Conservation (phyloP, 2,888 invertebrate genomes). For the Eubasilissa splendida region DNA sequence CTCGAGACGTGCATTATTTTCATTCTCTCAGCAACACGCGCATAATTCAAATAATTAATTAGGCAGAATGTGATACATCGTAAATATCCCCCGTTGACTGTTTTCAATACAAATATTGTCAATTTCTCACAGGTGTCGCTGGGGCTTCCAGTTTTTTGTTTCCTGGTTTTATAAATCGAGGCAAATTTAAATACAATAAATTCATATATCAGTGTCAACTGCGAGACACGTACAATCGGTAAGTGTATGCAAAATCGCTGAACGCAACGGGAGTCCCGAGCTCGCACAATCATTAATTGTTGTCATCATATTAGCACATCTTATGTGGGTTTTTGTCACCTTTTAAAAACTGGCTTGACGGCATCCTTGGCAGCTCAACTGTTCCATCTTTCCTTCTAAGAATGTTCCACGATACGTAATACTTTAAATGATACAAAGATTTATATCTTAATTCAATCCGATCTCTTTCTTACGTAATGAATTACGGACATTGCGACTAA, state of each 20-base stretch:
- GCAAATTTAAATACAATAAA: conserved; percentile 28
- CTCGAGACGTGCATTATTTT: not conserved
- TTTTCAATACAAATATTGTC: conserved; percentile 22
- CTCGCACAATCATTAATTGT: not conserved
- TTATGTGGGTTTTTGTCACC: conserved; percentile 18
- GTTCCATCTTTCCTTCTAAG: not conserved
- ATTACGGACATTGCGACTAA: no score
- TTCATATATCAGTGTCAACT: conserved; percentile 31
- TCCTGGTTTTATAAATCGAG: conserved; percentile 22
- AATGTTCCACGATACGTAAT: not conserved
- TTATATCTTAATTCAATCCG: no score
- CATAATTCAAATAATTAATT: conserved; percentile 18
- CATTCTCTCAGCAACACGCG: not conserved
- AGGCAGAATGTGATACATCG: not conserved
- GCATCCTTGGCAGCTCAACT: not conserved
- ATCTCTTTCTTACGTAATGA: no score
- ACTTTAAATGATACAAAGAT: no score
- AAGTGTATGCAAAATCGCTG: conserved; percentile 1
- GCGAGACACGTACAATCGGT: conserved; percentile 7
- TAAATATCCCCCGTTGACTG: conserved; percentile 2
- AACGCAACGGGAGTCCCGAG: conserved; percentile 3
- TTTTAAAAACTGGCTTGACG: not conserved
- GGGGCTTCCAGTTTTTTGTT: conserved; percentile 26
- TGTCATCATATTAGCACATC: conserved; percentile 25
- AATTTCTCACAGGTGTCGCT: conserved; percentile 21